Conservation (phyloP, 2,797 vertebrate genomes). For the Ficedula albicollis region DNA sequence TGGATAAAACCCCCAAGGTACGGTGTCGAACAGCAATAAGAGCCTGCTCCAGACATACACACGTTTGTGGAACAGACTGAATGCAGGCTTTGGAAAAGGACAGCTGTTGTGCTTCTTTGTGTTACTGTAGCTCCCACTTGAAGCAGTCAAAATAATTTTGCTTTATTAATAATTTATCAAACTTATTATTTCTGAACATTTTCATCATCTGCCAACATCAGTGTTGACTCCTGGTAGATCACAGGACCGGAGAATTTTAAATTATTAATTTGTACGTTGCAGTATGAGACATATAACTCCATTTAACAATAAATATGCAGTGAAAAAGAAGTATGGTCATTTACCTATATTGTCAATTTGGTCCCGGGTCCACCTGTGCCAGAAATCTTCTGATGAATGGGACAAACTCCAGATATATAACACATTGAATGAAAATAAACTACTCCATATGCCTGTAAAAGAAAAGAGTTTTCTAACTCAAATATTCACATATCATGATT, state of each 20-base stretch:
- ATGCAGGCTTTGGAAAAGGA: not conserved
- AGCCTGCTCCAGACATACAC: not conserved
- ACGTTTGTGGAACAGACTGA: not conserved
- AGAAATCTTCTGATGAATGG: slow-evolving; percentile 78
- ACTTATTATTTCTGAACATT: not conserved
- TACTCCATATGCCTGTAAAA: slow-evolving; percentile 80
- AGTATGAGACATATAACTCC: not conserved
- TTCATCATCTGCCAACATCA: not conserved
- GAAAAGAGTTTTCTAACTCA: not conserved
- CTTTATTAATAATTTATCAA: not conserved
- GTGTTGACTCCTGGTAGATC: not conserved
- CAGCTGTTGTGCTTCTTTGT: not conserved
- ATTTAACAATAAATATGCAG: not conserved
- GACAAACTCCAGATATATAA: slow-evolving; percentile 79
- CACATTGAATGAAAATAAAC: slow-evolving; percentile 81
- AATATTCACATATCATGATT: not conserved
- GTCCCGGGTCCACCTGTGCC: slow-evolving; percentile 76
- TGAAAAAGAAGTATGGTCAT: not conserved
- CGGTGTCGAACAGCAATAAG: not conserved
- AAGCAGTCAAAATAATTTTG: not conserved
- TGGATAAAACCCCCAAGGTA: not conserved
- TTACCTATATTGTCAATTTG: slow-evolving; percentile 74
- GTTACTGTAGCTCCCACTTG: not conserved
- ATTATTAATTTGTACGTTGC: not conserved
- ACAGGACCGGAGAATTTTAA: not conserved